phyloP scores from a whole-genome alignment of 2,888 invertebrate genomes.

The Lottia scabra region DNA sequence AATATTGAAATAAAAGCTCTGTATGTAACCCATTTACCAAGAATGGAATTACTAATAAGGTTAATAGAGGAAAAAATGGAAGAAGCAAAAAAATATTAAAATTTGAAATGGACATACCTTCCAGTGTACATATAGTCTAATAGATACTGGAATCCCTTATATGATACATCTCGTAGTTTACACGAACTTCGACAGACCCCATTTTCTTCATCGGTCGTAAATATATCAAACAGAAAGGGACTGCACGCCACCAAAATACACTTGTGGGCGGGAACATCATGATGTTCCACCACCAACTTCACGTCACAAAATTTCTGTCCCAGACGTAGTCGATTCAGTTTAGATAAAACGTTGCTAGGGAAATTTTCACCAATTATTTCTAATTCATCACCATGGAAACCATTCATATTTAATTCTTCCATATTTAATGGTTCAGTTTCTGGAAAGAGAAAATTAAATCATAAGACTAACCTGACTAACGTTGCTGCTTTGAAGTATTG shows the following conservation, averaged over 20 bases:
- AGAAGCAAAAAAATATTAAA: no score
- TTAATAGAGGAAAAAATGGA: no score
- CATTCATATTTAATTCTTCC: not conserved
- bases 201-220: constrained; percentile 72
- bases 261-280: constrained; percentile 82
- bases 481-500: no score
- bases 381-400: not conserved
- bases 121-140: constrained; percentile 88
- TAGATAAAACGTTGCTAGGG: constrained; percentile 72
- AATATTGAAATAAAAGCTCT: no score
- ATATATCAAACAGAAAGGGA: constrained; percentile 81
- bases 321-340: constrained; percentile 84
- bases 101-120: constrained; percentile 67
- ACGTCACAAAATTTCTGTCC: constrained; percentile 90
- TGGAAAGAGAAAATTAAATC: not conserved
- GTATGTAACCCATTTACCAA: no score
- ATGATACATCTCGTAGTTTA: constrained; percentile 77
- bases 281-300: constrained; percentile 80
- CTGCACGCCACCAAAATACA: constrained; percentile 85
- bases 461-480: no score
- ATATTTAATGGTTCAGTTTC: not conserved
- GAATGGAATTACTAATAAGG: no score
- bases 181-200: constrained; percentile 69
- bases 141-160: constrained; percentile 79
- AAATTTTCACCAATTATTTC: not conserved